Percentiles rank a stretch among this genome's conserved stretches.
Evolutionary conservation across 2,888 invertebrate species (phyloP).

Genomic region (Clivina fossor): DNA sequence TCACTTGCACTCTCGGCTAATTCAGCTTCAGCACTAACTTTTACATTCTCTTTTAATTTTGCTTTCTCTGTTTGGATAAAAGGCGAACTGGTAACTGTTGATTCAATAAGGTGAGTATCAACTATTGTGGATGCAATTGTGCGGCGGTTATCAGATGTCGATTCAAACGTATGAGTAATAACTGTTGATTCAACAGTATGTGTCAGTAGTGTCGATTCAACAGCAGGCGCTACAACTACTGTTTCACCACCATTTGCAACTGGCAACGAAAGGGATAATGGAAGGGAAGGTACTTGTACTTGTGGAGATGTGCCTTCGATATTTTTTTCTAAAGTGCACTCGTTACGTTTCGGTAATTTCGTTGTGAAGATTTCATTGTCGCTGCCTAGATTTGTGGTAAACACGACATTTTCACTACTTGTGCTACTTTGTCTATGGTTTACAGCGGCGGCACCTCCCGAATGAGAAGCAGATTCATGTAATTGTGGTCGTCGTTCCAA

Average conservation of each 20-base stretch:
- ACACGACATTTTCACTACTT: constrained; percentile 58
- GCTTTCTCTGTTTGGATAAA: constrained; percentile 19
- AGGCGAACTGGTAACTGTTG: background rate
- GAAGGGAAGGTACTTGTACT: too few species aligned
- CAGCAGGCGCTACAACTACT: too few species aligned
- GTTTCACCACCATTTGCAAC: background rate
- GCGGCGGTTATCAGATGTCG: too few species aligned
- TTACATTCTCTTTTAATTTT: constrained; percentile 13
- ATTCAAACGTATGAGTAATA: too few species aligned
- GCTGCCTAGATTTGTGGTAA: constrained; percentile 69
- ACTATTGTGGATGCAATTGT: too few species aligned
- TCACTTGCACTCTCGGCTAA: constrained; percentile 27
- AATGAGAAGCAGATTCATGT: background rate
- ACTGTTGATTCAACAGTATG: too few species aligned
- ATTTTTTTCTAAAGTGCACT: constrained; percentile 32
- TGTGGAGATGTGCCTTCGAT: too few species aligned
- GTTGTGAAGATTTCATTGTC: constrained; percentile 68
- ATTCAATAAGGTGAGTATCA: background rate
- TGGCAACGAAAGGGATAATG: too few species aligned
- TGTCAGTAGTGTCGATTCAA: too few species aligned
- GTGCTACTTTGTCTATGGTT: constrained; percentile 50
- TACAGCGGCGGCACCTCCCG: constrained; percentile 32
- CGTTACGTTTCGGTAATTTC: constrained; percentile 48
- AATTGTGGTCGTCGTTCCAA: background rate
- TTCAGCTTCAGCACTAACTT: background rate